phyloP scores from a whole-genome alignment of 2,888 invertebrate species.

The Abrostola triplasia region DNA sequence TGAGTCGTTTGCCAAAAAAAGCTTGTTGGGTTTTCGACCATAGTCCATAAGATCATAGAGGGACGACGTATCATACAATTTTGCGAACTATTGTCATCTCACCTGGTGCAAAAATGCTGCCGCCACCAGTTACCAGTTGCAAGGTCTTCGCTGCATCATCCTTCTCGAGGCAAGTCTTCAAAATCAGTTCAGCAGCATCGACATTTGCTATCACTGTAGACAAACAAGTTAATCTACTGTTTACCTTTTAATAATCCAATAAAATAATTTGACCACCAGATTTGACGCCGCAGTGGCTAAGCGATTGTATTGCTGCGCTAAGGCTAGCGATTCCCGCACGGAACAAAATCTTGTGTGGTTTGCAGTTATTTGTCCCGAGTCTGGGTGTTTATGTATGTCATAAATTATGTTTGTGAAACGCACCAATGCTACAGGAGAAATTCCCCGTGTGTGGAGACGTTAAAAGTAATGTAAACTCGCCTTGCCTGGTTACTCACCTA shows the following conservation, averaged over 20 bases:
- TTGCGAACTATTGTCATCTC: neutral
- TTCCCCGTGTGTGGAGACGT: neutral
- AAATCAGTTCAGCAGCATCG: conserved; percentile 54
- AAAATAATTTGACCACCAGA: neutral
- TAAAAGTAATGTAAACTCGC: neutral
- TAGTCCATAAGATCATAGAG: too few relatives aligned
- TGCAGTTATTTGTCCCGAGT: too few relatives aligned
- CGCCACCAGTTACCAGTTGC: conserved; percentile 52
- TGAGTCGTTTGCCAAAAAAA: too few relatives aligned
- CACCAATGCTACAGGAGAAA: too few relatives aligned
- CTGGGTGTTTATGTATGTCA: too few relatives aligned
- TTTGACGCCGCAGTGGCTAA: too few relatives aligned
- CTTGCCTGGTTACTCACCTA: conserved; percentile 20
- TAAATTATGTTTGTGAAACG: too few relatives aligned
- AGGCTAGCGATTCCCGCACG: neutral
- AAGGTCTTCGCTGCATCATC: conserved; percentile 55
- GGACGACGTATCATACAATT: neutral
- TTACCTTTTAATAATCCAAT: neutral
- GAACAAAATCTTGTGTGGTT: too few relatives aligned
- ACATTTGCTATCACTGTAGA: conserved; percentile 61
- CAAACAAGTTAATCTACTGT: neutral
- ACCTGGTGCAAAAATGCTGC: conserved; percentile 67
- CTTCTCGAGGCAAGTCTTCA: conserved; percentile 66
- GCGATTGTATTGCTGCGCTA: neutral
- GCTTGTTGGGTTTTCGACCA: too few relatives aligned